phyloP scores from a whole-genome alignment of 1,140 invertebrate genomes.

The Aphaenogaster floridana region DNA sequence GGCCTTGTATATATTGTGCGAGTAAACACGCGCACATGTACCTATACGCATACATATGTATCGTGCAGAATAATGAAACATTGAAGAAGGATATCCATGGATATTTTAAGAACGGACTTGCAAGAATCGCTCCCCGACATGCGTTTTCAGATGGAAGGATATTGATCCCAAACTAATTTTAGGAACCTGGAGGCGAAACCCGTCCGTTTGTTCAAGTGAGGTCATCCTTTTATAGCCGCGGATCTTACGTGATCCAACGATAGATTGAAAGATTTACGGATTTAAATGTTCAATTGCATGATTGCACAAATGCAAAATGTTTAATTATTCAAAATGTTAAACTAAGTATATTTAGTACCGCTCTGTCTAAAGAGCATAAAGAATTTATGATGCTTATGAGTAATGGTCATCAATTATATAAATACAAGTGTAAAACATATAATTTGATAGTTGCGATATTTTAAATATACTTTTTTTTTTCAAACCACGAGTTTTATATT shows the following conservation, averaged over 20 bases:
- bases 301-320: neutral
- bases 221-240: constrained; percentile 1
- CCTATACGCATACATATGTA: neutral
- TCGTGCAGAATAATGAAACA: neutral
- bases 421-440: neutral
- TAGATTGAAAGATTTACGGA: neutral
- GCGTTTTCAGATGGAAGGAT: constrained; percentile 24
- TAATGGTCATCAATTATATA: neutral
- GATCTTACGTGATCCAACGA: neutral
- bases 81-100: neutral
- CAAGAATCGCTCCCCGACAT: neutral
- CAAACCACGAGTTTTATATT: neutral
- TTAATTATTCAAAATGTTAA: too few relatives aligned
- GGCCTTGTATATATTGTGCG: neutral
- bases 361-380: neutral
- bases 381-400: neutral
- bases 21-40: too few relatives aligned
- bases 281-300: neutral
- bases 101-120: neutral
- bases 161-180: constrained; percentile 58
- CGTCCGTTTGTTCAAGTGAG: constrained; percentile 10
- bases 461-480: neutral
- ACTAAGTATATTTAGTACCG: neutral
- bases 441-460: neutral
- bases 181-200: neutral